Conservation (phyloP, 2,797 vertebrate genomes). For the Chanos chanos region DNA sequence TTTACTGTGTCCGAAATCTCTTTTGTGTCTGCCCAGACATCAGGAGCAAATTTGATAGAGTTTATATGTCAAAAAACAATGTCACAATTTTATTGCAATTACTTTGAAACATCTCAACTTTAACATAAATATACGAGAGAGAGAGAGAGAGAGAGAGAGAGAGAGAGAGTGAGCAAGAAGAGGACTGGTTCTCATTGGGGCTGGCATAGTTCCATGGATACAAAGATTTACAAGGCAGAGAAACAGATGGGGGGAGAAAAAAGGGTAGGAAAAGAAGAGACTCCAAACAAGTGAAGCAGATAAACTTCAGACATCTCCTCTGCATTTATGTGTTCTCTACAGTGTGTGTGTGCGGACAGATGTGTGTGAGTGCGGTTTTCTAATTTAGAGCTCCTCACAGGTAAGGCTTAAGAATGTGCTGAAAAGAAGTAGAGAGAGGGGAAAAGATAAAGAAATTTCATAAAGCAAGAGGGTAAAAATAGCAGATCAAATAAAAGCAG, state of each 20-base stretch:
- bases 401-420: conserved; percentile 17
- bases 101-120: too few relatives aligned
- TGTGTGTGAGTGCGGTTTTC: conserved; percentile 11
- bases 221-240: conserved; percentile 33
- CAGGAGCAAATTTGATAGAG: too few relatives aligned
- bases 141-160: not conserved
- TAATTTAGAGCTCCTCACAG: conserved; percentile 24
- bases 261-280: conserved; percentile 8
- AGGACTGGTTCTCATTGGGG: conserved; percentile 35
- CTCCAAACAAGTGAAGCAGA: conserved; percentile 1
- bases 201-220: conserved; percentile 31
- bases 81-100: too few relatives aligned
- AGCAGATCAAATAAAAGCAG: conserved; percentile 46
- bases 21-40: too few relatives aligned
- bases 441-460: conserved; percentile 10
- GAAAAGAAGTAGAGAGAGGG: conserved; percentile 11
- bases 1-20: too few relatives aligned
- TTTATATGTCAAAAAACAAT: too few relatives aligned
- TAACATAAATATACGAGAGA: too few relatives aligned
- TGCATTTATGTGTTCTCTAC: conserved; percentile 26
- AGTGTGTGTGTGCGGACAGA: conserved; percentile 6
- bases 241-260: conserved; percentile 32
- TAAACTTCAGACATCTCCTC: conserved; percentile 3
- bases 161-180: not conserved
- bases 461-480: conserved; percentile 44